phyloP scores from a whole-genome alignment of 2,888 invertebrate species.

The Metellina segmentata region DNA sequence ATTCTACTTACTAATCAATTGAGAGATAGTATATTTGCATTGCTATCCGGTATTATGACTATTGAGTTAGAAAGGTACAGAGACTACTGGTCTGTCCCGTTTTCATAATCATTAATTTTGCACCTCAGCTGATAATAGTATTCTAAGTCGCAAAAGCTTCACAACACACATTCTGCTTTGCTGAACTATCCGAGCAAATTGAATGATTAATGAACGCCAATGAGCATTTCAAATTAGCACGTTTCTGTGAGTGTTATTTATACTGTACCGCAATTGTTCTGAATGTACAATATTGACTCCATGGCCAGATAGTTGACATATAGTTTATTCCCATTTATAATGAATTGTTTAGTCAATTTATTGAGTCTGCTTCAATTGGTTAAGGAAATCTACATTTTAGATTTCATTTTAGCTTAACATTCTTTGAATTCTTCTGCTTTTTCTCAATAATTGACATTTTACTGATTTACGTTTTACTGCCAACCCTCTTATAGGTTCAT shows the following conservation, averaged over 20 bases:
- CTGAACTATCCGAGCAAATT: too few species aligned
- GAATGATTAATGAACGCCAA: neutral
- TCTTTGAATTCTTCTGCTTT: too few species aligned
- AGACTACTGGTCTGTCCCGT: neutral
- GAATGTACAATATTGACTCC: neutral
- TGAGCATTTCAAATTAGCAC: neutral
- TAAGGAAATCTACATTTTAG: too few species aligned
- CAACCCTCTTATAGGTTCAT: too few species aligned
- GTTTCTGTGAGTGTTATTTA: neutral
- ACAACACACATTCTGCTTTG: neutral
- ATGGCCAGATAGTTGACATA: neutral
- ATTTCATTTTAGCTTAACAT: too few species aligned
- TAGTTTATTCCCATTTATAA: too few species aligned
- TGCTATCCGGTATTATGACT: constrained; percentile 3
- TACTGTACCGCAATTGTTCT: neutral
- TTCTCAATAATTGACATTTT: too few species aligned
- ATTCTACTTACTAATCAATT: constrained; percentile 27
- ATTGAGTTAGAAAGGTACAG: neutral
- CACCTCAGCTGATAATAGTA: neutral
- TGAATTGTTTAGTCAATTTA: too few species aligned
- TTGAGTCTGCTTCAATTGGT: too few species aligned
- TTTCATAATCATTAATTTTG: constrained; percentile 30
- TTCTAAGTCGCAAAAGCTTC: neutral
- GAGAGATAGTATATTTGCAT: constrained; percentile 19
- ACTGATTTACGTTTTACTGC: too few species aligned